Conservation (phyloP, 2,113 vertebrate genomes). For the Poecilia latipinna region DNA sequence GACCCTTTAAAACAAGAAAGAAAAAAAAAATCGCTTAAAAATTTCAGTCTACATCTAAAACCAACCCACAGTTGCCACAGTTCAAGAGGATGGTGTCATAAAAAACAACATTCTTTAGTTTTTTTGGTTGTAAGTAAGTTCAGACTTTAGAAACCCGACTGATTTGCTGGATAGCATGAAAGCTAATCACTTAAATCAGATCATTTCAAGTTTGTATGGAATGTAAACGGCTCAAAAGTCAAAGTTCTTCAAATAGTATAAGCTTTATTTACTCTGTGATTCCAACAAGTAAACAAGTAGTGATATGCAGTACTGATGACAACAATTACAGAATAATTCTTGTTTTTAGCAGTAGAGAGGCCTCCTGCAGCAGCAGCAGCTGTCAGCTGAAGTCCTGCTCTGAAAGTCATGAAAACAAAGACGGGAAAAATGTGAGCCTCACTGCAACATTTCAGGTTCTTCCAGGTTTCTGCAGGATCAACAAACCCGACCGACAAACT, state of each 20-base stretch:
- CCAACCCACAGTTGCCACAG: too few species aligned
- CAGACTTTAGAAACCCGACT: fast-evolving
- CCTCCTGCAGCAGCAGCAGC: slow-evolving; percentile 1
- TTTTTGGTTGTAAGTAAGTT: background rate
- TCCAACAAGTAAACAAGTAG: too few species aligned
- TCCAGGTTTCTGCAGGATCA: slow-evolving; percentile 18
- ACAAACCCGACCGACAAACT: slow-evolving; percentile 4
- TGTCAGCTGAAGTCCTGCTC: background rate
- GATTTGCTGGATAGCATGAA: background rate
- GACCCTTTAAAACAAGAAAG: too few species aligned
- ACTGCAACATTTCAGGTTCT: background rate
- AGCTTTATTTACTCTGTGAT: too few species aligned
- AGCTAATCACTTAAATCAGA: background rate
- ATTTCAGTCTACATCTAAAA: too few species aligned
- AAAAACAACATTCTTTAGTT: too few species aligned
- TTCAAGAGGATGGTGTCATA: background rate
- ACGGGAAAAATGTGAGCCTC: slow-evolving; percentile 10
- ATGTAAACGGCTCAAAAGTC: background rate
- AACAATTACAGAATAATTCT: background rate
- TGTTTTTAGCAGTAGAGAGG: background rate
- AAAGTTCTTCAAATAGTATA: too few species aligned
- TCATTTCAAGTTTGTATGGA: background rate
- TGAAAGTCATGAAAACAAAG: slow-evolving; percentile 34
- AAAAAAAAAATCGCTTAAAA: too few species aligned
- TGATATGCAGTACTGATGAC: too few species aligned